Conservation (phyloP, 2,888 invertebrate genomes). For the Drosophila tripunctata region DNA sequence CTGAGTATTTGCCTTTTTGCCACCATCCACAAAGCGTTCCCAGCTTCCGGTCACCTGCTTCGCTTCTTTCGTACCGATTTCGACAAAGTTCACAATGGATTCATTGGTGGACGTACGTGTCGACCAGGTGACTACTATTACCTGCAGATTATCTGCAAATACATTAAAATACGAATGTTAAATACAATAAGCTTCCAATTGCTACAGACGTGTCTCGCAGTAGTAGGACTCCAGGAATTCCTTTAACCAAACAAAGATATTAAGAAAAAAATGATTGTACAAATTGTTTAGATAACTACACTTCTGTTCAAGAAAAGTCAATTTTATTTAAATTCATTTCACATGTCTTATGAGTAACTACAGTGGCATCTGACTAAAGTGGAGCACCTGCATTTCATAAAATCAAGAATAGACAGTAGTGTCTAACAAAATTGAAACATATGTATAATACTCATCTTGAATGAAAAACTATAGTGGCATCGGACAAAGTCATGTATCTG, state of each 20-base stretch:
- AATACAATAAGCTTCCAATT: too few relatives aligned
- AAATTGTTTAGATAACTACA: too few relatives aligned
- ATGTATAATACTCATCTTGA: neutral
- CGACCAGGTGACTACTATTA: constrained; percentile 93
- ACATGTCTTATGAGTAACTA: neutral
- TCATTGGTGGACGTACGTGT: constrained; percentile 88
- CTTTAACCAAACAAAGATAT: too few relatives aligned
- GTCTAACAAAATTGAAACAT: neutral
- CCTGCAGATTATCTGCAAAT: constrained; percentile 86
- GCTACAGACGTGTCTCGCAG: too few relatives aligned
- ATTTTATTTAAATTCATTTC: too few relatives aligned
- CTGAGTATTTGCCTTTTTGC: constrained; percentile 86
- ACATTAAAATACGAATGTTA: neutral
- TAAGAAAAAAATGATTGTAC: too few relatives aligned
- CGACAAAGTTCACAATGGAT: constrained; percentile 90
- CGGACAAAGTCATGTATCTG: too few relatives aligned
- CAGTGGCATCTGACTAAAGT: neutral
- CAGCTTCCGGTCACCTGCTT: constrained; percentile 86
- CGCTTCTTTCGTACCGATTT: constrained; percentile 86
- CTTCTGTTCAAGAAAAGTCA: too few relatives aligned
- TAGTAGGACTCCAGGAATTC: too few relatives aligned
- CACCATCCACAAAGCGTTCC: constrained; percentile 90
- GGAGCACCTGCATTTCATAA: neutral
- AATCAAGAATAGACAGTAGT: neutral
- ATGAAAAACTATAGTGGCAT: neutral